A percentile compares a stretch with the other conserved stretches of the same genome.
These are phyloP conservation scores for Malurus elegans DNA, from an alignment of 2,113 vertebrate genomes.

Conservation along the genomic window DNA sequence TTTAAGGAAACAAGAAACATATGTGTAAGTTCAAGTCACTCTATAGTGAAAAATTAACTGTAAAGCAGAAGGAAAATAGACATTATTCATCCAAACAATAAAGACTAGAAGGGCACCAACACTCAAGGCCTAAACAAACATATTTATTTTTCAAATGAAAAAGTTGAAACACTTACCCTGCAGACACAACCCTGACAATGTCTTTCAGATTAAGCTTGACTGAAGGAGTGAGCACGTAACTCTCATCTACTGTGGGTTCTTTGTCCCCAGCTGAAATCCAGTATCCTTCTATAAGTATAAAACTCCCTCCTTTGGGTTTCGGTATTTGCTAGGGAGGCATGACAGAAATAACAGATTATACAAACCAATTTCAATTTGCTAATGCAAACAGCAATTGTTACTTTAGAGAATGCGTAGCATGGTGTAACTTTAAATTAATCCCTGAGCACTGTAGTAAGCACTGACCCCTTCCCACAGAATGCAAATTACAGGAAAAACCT, in stretches of 20 bases:
- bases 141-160: neutral
- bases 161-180: constrained; percentile 79
- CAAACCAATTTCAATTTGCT: neutral
- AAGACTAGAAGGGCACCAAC: neutral
- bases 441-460: neutral
- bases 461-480: neutral
- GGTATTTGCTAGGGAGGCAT: constrained; percentile 82
- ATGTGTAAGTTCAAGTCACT: constrained; percentile 34
- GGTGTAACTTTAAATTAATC: neutral
- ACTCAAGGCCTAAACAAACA: neutral
- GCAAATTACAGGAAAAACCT: neutral
- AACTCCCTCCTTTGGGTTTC: constrained; percentile 77
- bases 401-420: too few relatives aligned
- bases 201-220: constrained; percentile 95
- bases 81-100: neutral
- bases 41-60: neutral
- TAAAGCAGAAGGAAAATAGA: neutral
- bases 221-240: constrained; percentile 89
- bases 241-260: constrained; percentile 84
- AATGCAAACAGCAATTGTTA: neutral
- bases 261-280: constrained; percentile 92
- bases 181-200: constrained; percentile 89
- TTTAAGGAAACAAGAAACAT: neutral
- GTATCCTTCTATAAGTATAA: constrained; percentile 88
- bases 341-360: neutral